Evolutionary conservation across 2,888 invertebrate genomes (phyloP), one percentile per base, ranked within the genome.

Genomic region (Masnerella sp.): DNA sequence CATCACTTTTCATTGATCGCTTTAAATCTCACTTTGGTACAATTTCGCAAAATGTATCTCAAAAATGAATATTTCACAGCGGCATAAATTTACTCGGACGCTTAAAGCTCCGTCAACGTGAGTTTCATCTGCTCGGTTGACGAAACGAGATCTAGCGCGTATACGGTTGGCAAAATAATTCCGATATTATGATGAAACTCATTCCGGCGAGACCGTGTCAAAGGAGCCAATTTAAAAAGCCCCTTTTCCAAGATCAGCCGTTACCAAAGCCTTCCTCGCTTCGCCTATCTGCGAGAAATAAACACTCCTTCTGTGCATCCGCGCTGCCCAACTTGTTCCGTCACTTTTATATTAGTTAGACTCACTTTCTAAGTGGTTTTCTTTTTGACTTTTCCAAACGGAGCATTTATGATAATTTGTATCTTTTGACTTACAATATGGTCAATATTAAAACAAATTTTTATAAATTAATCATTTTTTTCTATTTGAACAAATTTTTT

Each of bases 211-310:
- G 80, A 80, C 81, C 78, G 82, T 82, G 82, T 87, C 87, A 87
- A 87, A 87, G 86, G 80, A 86, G 81, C 84, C 86, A 87, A 87
- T 87, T 87, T 87, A 86, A 87, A 87, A 85, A 85, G 83, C 82
- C 86, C 82, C 84, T 84, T 75, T 73, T 84, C 83, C 84, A 83
- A 85, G 85, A 86, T 84, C 85, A 84, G 82, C 82, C 79, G 72
- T 67, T 69, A 62, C 72, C 77, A 56, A 70, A 69, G 54, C 65
- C 47, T 77, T 61, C 62, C 70, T 62, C 62, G 67, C 43, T 54
- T 47, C 70, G 69, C 76, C 74, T 75, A 38, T 40, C 8, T 52
- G 30, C 42, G 58, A 40, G 36, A 69, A 74, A 74, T 73, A 73
- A 73, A 73, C 49, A 76, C 77, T 68, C 79, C 76, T 79, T 65